Conservation (phyloP, 2,113 vertebrate species). For the Cichladusa arquata region DNA sequence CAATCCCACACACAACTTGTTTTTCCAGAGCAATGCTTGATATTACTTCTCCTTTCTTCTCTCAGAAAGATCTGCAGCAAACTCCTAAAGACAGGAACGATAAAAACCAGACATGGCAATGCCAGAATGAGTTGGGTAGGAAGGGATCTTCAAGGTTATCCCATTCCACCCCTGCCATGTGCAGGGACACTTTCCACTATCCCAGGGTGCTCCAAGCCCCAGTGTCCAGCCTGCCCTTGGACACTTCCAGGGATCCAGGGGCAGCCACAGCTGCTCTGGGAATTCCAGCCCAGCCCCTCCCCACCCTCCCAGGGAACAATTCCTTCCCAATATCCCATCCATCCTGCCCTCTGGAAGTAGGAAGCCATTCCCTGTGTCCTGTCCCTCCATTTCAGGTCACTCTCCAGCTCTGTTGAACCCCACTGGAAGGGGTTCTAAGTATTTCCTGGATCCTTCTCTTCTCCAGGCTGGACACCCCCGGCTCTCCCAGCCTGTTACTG, state of each 20-base stretch:
- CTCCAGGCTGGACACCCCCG: not conserved
- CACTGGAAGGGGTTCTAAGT: not conserved
- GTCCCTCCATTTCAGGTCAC: not conserved
- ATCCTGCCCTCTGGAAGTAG: not conserved
- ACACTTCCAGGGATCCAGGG: not conserved
- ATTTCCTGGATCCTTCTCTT: not conserved
- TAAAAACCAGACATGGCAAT: not conserved
- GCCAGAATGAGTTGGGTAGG: not conserved
- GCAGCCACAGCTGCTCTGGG: not conserved
- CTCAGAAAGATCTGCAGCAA: not conserved
- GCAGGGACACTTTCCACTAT: not conserved
- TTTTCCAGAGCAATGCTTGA: not conserved
- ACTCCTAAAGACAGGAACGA: not conserved
- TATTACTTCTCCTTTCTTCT: not conserved
- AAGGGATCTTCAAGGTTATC: not conserved
- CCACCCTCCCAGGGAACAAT: rapidly evolving
- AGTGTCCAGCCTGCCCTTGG: rapidly evolving
- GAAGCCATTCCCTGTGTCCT: not conserved
- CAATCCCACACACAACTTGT: not conserved
- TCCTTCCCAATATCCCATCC: not conserved
- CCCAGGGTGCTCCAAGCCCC: not conserved
- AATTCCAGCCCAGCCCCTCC: not conserved
- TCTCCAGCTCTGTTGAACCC: not conserved
- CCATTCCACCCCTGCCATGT: rapidly evolving
- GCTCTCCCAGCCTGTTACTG: not conserved